phyloP scores from a whole-genome alignment of 2,797 vertebrate genomes.

The Chromobotia macracanthus region DNA sequence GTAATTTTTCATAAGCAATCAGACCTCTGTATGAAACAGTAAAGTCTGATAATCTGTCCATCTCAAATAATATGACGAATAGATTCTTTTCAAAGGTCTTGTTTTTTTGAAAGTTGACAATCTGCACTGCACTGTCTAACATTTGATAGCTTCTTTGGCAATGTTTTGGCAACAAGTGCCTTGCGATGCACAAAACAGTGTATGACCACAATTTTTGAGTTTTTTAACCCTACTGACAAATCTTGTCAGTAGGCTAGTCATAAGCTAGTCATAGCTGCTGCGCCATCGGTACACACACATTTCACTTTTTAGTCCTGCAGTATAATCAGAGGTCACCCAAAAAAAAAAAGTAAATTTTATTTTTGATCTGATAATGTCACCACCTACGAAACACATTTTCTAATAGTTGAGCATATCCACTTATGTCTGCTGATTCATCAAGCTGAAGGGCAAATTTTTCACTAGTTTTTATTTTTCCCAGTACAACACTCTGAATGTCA shows the following conservation, averaged over 20 bases:
- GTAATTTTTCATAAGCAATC: constrained; percentile 4
- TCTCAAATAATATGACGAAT: too few species aligned
- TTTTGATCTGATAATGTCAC: too few species aligned
- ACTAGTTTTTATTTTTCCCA: too few species aligned
- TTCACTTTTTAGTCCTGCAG: constrained; percentile 33
- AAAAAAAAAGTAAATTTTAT: too few species aligned
- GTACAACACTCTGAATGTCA: constrained; percentile 1
- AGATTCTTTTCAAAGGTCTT: constrained; percentile 30
- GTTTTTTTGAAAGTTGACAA: constrained; percentile 50
- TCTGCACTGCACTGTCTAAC: constrained; percentile 54
- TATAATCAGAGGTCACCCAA: too few species aligned
- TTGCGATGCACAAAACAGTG: constrained; percentile 47
- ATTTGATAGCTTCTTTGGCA: constrained; percentile 52
- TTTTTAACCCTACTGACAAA: constrained; percentile 46
- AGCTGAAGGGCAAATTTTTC: too few species aligned
- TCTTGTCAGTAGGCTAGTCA: constrained; percentile 35
- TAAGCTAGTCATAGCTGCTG: constrained; percentile 43
- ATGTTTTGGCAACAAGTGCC: constrained; percentile 58
- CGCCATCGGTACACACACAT: constrained; percentile 44
- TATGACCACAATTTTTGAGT: constrained; percentile 40
- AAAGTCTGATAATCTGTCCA: too few species aligned
- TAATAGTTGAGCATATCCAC: too few species aligned
- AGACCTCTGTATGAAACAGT: constrained; percentile 17
- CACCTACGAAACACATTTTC: neutral
- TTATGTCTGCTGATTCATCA: too few species aligned